Base-by-base conservation (phyloP, 2,113 vertebrate species). In the Vulpes vulpes region DNA sequence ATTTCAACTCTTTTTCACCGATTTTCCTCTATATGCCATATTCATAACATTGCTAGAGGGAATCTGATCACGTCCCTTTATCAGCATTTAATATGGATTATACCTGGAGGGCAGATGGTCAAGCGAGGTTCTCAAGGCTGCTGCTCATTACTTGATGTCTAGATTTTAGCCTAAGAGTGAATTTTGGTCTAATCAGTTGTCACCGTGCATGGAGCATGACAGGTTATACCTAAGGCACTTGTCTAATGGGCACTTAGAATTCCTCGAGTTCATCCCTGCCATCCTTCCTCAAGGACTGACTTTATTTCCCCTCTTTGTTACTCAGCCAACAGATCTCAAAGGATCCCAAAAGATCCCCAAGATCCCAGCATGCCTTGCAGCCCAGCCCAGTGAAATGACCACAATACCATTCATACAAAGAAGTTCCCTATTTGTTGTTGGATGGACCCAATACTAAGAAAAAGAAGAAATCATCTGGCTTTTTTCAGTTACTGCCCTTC, bases 401-500 rank as follows among this genome's bases (percentile, higher is more conserved):
- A 43, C 32, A 69, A 11, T 55, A 49, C n/a, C 23, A 30, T 64
- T 43, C 27, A 35, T 43, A 11, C 1, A 84, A 91, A 71, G 43
- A 3, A 3, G 0, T 83, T 35, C 62, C 69, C 7, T 32, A 20
- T 20, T 96, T 96, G 23, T 6, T 87, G 35, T 79, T 8, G 9
- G 8, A 3, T 6, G 7, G 71, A 11, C 0, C 9, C 94, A 19
- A 49, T 25, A 43, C 88, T 91, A 65, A 78, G 30, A 81, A 73
- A 71, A 89, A 49, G 12, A 92, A 95, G 62, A 97, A 92, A 93
- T 2, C 30, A 88, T 59, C 11, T 74, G 90, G 22, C 8, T 83
- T 93, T 90, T 89, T 73, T 12, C 38, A 96, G 8, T 22, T 91
- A 0, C 3, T 91, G 35, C 14, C 82, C 4, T 43, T 93, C 95